Evolutionary conservation across 2,797 vertebrate species (phyloP).

Genomic region (Mormyrus proboscirostris): DNA sequence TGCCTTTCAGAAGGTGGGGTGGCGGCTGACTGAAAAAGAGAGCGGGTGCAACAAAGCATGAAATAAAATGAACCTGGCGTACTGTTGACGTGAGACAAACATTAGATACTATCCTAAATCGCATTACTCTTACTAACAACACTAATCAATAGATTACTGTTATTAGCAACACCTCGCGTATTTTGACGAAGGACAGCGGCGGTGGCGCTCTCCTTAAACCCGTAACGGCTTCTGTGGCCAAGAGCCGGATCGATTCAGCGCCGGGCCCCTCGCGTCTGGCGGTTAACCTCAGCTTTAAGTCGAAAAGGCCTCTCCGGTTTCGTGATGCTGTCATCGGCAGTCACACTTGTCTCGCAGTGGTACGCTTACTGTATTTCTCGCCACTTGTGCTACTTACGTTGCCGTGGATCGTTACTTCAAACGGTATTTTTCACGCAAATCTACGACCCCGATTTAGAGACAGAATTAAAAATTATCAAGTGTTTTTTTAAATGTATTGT

Average conservation of each 20-base stretch:
- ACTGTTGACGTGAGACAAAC: conserved; percentile 31
- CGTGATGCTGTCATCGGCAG: neutral
- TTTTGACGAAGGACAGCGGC: neutral
- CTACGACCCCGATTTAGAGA: neutral
- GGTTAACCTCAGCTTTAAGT: neutral
- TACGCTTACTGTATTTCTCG: neutral
- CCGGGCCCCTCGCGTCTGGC: neutral
- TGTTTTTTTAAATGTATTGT: neutral
- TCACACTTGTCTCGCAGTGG: neutral
- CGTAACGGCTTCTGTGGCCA: neutral
- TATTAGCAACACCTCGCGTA: neutral
- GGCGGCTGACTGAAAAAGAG: conserved; percentile 23
- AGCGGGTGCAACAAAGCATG: conserved; percentile 50
- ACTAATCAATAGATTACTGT: neutral
- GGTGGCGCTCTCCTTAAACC: neutral
- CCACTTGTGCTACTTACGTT: neutral
- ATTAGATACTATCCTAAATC: conserved; percentile 31
- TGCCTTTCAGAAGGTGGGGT: conserved; percentile 14
- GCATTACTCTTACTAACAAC: neutral
- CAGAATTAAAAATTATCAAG: neutral
- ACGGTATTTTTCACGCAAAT: neutral
- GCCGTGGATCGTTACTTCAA: neutral
- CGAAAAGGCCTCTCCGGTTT: neutral
- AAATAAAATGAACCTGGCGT: conserved; percentile 59
- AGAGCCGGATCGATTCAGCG: neutral